Evolutionary conservation across 2,113 vertebrate species (phyloP).

Genomic region (Myrmophylax atrothorax): DNA sequence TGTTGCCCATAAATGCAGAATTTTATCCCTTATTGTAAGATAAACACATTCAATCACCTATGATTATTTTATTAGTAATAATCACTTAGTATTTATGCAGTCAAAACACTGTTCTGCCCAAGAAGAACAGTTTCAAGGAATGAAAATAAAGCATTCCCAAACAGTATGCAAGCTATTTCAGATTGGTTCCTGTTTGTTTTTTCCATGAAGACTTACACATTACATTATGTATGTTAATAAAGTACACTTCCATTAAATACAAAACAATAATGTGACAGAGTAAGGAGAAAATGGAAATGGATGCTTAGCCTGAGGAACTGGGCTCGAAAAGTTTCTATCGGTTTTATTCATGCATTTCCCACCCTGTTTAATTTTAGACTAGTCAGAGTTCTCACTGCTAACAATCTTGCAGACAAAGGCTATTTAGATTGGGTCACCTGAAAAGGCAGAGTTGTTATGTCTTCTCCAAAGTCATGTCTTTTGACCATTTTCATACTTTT

Average conservation of each 20-base stretch:
- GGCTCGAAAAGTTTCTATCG: background rate
- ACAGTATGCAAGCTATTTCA: background rate
- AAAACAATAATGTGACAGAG: background rate
- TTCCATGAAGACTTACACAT: too few relatives aligned
- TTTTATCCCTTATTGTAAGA: background rate
- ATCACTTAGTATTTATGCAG: background rate
- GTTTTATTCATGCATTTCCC: background rate
- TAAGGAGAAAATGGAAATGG: background rate
- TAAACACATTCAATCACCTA: background rate
- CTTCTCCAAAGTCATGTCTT: background rate
- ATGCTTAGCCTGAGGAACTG: background rate
- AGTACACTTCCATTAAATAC: background rate
- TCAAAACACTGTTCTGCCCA: constrained; percentile 1
- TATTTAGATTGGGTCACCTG: background rate
- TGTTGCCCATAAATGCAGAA: background rate
- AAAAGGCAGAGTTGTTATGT: background rate
- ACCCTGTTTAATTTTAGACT: background rate
- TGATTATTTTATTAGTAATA: background rate
- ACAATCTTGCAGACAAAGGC: background rate
- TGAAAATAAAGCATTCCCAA: background rate
- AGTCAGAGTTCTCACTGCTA: background rate
- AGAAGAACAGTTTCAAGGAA: background rate
- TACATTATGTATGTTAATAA: too few relatives aligned
- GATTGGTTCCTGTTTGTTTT: background rate
- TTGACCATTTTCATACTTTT: background rate